Conservation (phyloP, 2,113 vertebrate species). For the Myotis brandtii region DNA sequence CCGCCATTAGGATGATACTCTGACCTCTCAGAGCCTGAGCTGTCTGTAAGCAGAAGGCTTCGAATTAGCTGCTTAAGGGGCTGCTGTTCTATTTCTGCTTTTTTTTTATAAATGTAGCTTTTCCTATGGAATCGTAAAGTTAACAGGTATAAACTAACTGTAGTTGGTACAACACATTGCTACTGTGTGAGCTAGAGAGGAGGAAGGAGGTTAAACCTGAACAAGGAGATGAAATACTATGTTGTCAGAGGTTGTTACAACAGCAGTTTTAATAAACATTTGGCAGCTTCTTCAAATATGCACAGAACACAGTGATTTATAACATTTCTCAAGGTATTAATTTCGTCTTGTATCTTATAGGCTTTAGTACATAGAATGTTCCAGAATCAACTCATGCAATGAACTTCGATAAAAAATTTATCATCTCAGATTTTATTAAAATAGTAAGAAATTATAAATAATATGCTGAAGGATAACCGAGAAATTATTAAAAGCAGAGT, state of each 20-base stretch:
- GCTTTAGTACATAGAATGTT: constrained; percentile 48
- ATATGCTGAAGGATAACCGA: neutral
- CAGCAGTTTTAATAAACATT: constrained; percentile 36
- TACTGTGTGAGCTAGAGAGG: neutral
- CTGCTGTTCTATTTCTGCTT: neutral
- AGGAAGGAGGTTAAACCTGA: neutral
- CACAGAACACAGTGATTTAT: constrained; percentile 4
- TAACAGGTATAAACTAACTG: neutral
- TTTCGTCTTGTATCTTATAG: constrained; percentile 28
- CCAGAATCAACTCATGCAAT: constrained; percentile 51
- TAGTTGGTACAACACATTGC: neutral
- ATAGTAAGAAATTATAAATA: constrained; percentile 1
- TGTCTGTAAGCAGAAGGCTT: neutral
- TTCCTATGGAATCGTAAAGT: neutral
- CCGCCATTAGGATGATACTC: neutral
- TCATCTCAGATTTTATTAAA: constrained; percentile 40
- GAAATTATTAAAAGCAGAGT: neutral
- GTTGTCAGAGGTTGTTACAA: neutral
- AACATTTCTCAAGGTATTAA: constrained; percentile 45
- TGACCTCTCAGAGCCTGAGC: neutral
- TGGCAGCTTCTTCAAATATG: neutral
- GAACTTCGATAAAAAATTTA: constrained; percentile 35
- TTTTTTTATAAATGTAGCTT: neutral
- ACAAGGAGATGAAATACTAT: neutral
- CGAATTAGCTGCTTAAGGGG: neutral